phyloP scores from a whole-genome alignment of 2,797 vertebrate genomes.

The Antrozous pallidus region DNA sequence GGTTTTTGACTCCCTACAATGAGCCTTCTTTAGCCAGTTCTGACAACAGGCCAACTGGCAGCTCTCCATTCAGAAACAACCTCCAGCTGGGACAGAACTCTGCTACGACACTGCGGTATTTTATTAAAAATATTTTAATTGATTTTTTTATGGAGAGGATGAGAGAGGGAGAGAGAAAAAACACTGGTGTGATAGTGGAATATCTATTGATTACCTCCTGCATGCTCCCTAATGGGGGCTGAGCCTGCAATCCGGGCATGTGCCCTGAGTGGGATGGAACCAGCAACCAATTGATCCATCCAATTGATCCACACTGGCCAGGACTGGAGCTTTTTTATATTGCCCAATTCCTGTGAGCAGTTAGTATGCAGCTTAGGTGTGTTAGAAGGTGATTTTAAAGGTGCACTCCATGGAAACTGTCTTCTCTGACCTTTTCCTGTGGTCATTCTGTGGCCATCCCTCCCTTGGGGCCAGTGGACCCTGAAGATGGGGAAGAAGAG shows the following conservation, averaged over 20 bases:
- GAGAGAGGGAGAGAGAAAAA: too few species aligned
- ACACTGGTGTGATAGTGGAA: too few species aligned
- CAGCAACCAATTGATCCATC: too few species aligned
- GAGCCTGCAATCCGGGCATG: too few species aligned
- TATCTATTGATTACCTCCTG: too few species aligned
- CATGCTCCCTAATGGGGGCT: too few species aligned
- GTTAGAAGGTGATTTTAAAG: not conserved
- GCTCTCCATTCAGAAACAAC: not conserved
- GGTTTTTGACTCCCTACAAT: not conserved
- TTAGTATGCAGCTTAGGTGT: not conserved
- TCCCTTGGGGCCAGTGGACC: not conserved
- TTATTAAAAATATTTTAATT: too few species aligned
- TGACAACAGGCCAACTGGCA: fast-evolving
- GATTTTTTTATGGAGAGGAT: too few species aligned
- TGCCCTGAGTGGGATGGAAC: too few species aligned
- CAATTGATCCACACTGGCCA: too few species aligned
- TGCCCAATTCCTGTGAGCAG: not conserved
- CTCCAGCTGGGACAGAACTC: not conserved
- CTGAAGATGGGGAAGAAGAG: not conserved
- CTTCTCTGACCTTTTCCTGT: not conserved
- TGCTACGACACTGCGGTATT: not conserved
- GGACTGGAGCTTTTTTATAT: not conserved
- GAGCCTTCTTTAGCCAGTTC: not conserved
- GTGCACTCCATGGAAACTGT: not conserved
- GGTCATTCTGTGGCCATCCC: not conserved